Percentiles rank a stretch among this genome's conserved stretches.
Evolutionary conservation across 2,888 invertebrate genomes (phyloP).

Genomic region (Dicranocentrus wangi): DNA sequence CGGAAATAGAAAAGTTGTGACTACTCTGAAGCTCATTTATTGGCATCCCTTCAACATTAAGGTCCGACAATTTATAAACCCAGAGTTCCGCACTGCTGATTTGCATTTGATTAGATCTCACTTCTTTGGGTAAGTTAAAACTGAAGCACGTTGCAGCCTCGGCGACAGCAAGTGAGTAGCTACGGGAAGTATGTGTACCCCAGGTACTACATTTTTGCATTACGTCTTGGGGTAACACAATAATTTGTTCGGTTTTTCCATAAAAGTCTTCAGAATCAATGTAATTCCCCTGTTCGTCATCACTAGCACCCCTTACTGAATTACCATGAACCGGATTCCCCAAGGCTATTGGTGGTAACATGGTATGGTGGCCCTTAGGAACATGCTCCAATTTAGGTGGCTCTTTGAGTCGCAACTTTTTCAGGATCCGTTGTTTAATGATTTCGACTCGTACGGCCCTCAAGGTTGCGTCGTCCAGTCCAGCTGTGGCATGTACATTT

Average conservation of each 20-base stretch:
- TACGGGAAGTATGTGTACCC: not conserved
- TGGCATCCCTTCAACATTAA: constrained; percentile 77
- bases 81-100: constrained; percentile 84
- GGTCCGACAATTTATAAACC: constrained; percentile 82
- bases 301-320: constrained; percentile 77
- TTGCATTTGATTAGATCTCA: constrained; percentile 80
- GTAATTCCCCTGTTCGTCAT: constrained; percentile 75
- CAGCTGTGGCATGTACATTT: constrained; percentile 22
- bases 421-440: constrained; percentile 88
- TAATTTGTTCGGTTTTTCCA: constrained; percentile 88
- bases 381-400: constrained; percentile 78
- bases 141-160: constrained; percentile 74
- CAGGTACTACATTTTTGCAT: constrained; percentile 26
- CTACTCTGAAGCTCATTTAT: constrained; percentile 77
- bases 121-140: constrained; percentile 85
- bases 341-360: constrained; percentile 86
- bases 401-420: constrained; percentile 84
- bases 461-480: constrained; percentile 74
- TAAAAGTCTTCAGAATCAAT: constrained; percentile 85
- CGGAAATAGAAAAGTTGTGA: constrained; percentile 44
- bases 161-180: too few species aligned
- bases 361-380: constrained; percentile 66
- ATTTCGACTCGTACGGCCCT: constrained; percentile 85
- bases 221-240: constrained; percentile 86
- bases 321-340: constrained; percentile 75